These are phyloP conservation scores for Lepilemur ruficaudatus DNA, from an alignment of 2,797 vertebrate genomes.

Conservation along the genomic window DNA sequence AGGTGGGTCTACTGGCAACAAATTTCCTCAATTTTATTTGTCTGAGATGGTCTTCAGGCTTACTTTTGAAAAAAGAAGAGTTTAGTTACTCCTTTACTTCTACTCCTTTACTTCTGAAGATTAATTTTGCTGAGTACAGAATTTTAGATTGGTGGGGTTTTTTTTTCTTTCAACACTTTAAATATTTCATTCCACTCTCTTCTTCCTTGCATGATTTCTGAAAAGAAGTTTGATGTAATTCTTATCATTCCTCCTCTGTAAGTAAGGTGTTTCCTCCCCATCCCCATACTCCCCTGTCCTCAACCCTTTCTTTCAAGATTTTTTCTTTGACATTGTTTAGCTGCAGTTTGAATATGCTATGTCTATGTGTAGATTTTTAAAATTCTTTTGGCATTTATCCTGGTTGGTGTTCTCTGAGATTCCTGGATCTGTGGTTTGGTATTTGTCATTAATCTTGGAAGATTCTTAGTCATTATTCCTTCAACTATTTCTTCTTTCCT, in stretches of 20 bases:
- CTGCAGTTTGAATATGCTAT: not conserved
- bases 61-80: not conserved
- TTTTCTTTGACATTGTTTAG: slow-evolving; percentile 19
- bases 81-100: not conserved
- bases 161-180: not conserved
- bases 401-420: not conserved
- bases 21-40: not conserved
- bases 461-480: not conserved
- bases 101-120: not conserved
- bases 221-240: not conserved
- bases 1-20: not conserved
- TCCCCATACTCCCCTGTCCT: not conserved
- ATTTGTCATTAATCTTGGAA: slow-evolving; percentile 21
- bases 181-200: not conserved
- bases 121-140: slow-evolving; percentile 12
- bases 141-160: not conserved
- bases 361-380: not conserved
- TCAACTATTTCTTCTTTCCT: not conserved
- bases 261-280: not conserved
- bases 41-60: not conserved
- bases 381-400: not conserved
- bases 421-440: not conserved
- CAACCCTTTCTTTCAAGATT: not conserved
- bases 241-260: not conserved
- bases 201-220: not conserved